Percentiles rank a stretch among this genome's conserved stretches.
Conservation (phyloP, 2,797 vertebrate genomes). For the Sebastes minor region DNA sequence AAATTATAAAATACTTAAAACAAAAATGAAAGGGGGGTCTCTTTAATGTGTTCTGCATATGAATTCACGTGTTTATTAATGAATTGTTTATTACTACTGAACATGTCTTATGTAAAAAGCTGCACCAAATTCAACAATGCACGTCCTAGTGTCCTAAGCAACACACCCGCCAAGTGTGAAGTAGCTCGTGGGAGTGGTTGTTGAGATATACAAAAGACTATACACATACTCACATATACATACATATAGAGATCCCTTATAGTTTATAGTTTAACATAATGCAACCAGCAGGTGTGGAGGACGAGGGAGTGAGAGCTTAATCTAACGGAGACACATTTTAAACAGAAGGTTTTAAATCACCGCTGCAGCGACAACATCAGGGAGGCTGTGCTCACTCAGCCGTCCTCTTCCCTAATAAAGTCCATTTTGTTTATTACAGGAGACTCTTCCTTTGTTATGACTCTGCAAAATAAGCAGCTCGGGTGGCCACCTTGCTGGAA, state of each 20-base stretch:
- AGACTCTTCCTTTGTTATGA: conserved; percentile 30
- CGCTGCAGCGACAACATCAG: not conserved
- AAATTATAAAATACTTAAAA: too few species aligned
- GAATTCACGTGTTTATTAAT: too few species aligned
- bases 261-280: not conserved
- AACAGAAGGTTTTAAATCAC: conserved; percentile 12
- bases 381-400: not conserved
- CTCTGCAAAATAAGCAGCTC: conserved; percentile 37
- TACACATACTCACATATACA: too few species aligned
- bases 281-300: not conserved
- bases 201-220: too few species aligned
- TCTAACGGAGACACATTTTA: conserved; percentile 4
- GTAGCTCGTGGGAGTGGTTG: too few species aligned
- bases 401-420: not conserved
- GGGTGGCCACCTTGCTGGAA: conserved; percentile 43
- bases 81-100: too few species aligned
- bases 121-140: too few species aligned
- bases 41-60: too few species aligned
- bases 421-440: conserved; percentile 8
- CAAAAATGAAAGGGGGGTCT: too few species aligned
- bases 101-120: too few species aligned
- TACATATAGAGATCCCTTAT: not conserved
- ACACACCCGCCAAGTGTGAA: too few species aligned
- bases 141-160: too few species aligned
- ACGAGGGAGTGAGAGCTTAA: conserved; percentile 3